These are phyloP conservation scores for Orbicella faveolata DNA, from an alignment of 64 coral and sea anemone species.

Conservation along the genomic window DNA sequence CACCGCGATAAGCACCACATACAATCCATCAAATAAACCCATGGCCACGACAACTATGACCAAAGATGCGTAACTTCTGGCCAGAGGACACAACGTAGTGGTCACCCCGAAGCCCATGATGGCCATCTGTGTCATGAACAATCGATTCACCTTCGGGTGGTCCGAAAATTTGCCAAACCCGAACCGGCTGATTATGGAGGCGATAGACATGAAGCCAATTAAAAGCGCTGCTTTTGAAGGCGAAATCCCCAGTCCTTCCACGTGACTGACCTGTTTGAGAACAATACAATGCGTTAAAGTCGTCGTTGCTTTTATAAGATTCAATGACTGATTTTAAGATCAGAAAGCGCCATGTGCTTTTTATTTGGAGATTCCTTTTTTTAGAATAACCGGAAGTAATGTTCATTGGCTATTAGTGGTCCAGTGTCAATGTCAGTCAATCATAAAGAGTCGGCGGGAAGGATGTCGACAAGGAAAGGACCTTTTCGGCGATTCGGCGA, in stretches of 20 bases:
- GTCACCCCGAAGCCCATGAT: slow-evolving; percentile 78
- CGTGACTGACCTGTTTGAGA: slow-evolving; percentile 77
- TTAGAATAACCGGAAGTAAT: no score
- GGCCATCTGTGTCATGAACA: slow-evolving; percentile 87
- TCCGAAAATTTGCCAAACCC: slow-evolving; percentile 93
- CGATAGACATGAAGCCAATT: slow-evolving; percentile 92
- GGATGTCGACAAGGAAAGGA: no score
- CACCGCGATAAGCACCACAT: slow-evolving; percentile 87
- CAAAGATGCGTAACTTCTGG: slow-evolving; percentile 60
- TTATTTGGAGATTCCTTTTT: no score
- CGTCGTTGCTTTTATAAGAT: no score
- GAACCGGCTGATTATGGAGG: slow-evolving; percentile 80
- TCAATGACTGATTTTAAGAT: no score
- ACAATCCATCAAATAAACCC: slow-evolving; percentile 86
- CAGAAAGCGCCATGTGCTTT: no score
- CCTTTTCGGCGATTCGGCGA: no score
- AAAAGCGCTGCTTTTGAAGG: slow-evolving; percentile 61
- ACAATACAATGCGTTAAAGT: not conserved
- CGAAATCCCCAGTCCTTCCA: slow-evolving; percentile 61
- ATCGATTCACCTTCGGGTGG: slow-evolving; percentile 87
- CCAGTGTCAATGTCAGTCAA: no score
- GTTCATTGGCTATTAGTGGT: no score
- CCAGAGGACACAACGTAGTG: slow-evolving; percentile 72
- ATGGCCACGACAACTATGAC: slow-evolving; percentile 63
- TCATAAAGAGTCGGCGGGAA: no score